Percentiles rank a stretch among this genome's conserved stretches.
Conservation (phyloP, 1,140 invertebrate genomes). For the Drosophila lacteicornis region DNA sequence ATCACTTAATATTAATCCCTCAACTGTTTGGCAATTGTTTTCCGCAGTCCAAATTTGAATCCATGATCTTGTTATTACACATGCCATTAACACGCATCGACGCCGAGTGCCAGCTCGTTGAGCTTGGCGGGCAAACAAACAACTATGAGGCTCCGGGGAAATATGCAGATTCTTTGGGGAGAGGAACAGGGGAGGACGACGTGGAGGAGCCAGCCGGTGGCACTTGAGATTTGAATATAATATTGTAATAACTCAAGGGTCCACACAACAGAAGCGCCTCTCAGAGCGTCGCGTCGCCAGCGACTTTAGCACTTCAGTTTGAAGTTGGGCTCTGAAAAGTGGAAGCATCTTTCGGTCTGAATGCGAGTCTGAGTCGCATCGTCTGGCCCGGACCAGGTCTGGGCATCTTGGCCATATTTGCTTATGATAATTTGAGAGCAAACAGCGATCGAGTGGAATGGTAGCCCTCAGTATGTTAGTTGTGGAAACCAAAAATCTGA, state of each 20-base stretch:
- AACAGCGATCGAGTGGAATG: constrained; percentile 68
- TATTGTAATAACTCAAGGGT: constrained; percentile 82
- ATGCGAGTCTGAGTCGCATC: constrained; percentile 11
- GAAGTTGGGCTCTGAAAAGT: constrained; percentile 61
- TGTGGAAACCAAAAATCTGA: constrained; percentile 32
- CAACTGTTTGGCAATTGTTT: constrained; percentile 27
- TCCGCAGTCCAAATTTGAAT: constrained; percentile 44
- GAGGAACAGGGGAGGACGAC: constrained; percentile 9
- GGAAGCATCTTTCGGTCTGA: constrained; percentile 37
- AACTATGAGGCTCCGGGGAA: constrained; percentile 56
- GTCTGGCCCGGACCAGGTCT: not conserved
- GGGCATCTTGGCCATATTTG: constrained; percentile 64
- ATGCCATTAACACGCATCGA: constrained; percentile 62
- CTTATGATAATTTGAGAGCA: constrained; percentile 84
- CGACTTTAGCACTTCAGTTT: constrained; percentile 79
- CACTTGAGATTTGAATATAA: constrained; percentile 79
- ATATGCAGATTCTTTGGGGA: constrained; percentile 70
- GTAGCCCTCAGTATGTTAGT: constrained; percentile 17
- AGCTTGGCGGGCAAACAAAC: constrained; percentile 68
- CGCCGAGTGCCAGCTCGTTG: constrained; percentile 65
- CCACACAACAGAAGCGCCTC: constrained; percentile 82
- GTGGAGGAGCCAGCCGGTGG: constrained; percentile 64
- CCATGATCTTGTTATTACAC: constrained; percentile 73
- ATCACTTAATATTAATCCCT: constrained; percentile 9
- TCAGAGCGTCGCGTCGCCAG: constrained; percentile 81